Evolutionary conservation across 92 coral and sea anemone species (phyloP), one percentile per base, ranked within the genome.

Genomic region (Virgularia gustaviana): DNA sequence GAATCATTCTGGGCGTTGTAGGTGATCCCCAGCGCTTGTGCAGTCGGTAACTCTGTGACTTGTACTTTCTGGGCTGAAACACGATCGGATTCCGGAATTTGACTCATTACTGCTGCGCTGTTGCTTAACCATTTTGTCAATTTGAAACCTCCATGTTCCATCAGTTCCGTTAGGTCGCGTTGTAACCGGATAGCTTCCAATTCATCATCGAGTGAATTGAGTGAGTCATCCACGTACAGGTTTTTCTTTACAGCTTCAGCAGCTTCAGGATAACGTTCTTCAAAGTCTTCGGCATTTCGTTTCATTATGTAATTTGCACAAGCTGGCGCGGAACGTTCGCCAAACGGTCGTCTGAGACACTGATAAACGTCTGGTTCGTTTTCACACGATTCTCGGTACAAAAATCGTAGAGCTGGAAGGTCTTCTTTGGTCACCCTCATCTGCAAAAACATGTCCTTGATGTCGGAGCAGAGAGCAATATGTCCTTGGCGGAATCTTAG

Each of bases 391-490:
- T 80, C 78, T 22, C 49, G 57, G 82, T 80, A 85, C 34, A 85
- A 71, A 52, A 79, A 83, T 32, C 78, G 79, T 18, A 84, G 55
- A 16, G 76, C 74, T 16, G 38, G 72, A 52, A 80, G 77, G 54
- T 72, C 88, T 52, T 41, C 88, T 45, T 18, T 32, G 15, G 43
- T 63, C 28, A 79, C 88, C 37, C 65, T 60, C 80, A 84, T 70
- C 49, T 80, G 88, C 13, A 78, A 44, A 65, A 80, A 80, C 82
- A 80, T 75, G 70, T 70, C 78, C 19, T 83, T 84, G 3, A 74
- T 84, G 68, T 84, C 84, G 42, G 81, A 83, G n/a, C 85, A 79
- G 16, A 84, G 36, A 0, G 81, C 88, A 12, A 79, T 54, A 31
- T 19, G 71, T 77, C 82, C 81, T 73, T 84, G 78, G 38, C 80